phyloP scores from a whole-genome alignment of 2,113 vertebrate species.

The Cheirogaleus medius region DNA sequence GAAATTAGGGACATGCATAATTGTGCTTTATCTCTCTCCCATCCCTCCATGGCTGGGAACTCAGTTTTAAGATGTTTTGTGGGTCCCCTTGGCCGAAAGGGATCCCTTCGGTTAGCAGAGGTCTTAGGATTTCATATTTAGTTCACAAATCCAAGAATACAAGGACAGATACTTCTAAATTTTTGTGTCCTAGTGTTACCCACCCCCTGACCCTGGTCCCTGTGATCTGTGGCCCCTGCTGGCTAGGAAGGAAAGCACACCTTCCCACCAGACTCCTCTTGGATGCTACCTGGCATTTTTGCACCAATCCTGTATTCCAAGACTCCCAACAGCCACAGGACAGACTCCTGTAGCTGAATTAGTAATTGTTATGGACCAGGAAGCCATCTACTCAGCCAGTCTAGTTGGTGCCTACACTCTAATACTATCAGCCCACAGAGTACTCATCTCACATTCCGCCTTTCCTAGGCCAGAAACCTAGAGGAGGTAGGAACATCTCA shows the following conservation, averaged over 20 bases:
- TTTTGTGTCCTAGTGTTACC: not conserved
- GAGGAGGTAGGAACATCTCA: not conserved
- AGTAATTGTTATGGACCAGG: not conserved
- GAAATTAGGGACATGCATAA: no score
- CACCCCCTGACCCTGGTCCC: not conserved
- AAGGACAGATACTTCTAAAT: not conserved
- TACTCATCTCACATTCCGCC: not conserved
- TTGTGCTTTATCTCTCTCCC: no score
- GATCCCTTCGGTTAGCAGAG: no score
- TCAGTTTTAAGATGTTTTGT: no score
- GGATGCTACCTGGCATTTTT: not conserved
- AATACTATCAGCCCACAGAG: not conserved
- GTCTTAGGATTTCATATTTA: no score
- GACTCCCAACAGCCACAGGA: not conserved
- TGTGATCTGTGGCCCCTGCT: not conserved
- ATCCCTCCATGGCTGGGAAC: no score
- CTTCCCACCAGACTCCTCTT: not conserved
- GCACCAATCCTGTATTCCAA: not conserved
- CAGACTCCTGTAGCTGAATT: not conserved
- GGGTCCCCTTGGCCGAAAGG: no score
- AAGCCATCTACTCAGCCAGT: not conserved
- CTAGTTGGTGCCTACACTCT: not conserved
- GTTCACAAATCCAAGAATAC: not conserved
- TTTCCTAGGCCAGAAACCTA: not conserved
- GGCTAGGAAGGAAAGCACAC: not conserved